Evolutionary conservation across 2,888 invertebrate species (phyloP), one percentile per base, ranked within the genome.

Genomic region (Cataglyphis rosenhaueri): DNA sequence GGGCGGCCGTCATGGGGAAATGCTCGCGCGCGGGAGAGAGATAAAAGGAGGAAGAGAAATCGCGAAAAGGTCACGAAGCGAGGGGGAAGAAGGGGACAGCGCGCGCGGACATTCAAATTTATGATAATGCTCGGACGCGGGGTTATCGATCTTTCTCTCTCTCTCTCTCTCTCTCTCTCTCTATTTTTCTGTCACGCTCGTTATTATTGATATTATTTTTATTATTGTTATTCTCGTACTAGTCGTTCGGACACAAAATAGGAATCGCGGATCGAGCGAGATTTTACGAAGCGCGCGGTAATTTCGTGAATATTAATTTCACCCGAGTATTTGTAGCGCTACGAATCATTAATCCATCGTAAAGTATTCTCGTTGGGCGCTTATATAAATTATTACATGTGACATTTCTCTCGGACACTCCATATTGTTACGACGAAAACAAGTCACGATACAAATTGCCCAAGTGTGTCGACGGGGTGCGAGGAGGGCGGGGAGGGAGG

Each of bases 21-120:
- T 83, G 81, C 41, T 73, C 66, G 62, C 21, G 84, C 94, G 95
- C 95, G 95, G 95, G 95, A 95, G 95, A 95, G 52, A 52, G 52
- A 6, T n/a, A 52, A n/a, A 95, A 94, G 94, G 95, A 95, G 95
- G 95, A 85, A 70, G 65, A 78, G 59, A 55, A 29, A 21, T 38
- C 18, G 73, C 25, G 52, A 35, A 81, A 66, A 25, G 55, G 65
- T 18, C 35, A 85, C 81, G 85, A 88, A 41, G 38, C 21, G 32
- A 82, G 59, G 83, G 78, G 75, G 83, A 70, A 74, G 85, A 84
- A 62, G 76, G 66, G 84, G 38, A 78, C 81, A 74, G 81, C 76
- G 87, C 86, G 89, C 91, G 92, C 82, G 92, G 92, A 92, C 94
- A 92, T 93, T 93, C 91, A 92, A 94, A 94, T 94, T 94, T 94